phyloP scores from a whole-genome alignment of 2,888 invertebrate genomes.

The Xanthorhoe spadicearia region DNA sequence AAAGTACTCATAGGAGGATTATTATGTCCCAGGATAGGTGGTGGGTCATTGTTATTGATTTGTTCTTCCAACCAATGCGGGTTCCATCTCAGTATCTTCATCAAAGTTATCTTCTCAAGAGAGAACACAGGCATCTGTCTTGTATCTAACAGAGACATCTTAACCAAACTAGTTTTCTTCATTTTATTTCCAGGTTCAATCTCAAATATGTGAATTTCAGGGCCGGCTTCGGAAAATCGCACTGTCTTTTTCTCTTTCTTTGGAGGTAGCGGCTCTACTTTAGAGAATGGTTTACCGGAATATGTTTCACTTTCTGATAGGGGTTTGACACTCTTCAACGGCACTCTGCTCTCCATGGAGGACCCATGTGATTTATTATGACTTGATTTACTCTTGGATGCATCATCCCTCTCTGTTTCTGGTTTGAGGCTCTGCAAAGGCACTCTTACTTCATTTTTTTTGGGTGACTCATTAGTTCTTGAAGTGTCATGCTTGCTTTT shows the following conservation, averaged over 20 bases:
- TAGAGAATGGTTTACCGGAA: slow-evolving; percentile 65
- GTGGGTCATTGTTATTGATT: slow-evolving; percentile 73
- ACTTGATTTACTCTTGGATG: slow-evolving; percentile 34
- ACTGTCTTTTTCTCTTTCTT: slow-evolving; percentile 65
- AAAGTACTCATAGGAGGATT: slow-evolving; percentile 81
- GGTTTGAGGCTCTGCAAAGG: slow-evolving; percentile 61
- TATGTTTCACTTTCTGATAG: slow-evolving; percentile 55
- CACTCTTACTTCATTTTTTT: slow-evolving; percentile 39
- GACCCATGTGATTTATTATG: slow-evolving; percentile 22
- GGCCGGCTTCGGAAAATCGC: slow-evolving; percentile 61
- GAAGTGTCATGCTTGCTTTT: slow-evolving; percentile 24
- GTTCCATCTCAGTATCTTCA: slow-evolving; percentile 87
- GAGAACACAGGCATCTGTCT: slow-evolving; percentile 66
- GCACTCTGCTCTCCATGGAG: slow-evolving; percentile 50
- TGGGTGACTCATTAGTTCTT: slow-evolving; percentile 43
- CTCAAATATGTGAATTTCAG: slow-evolving; percentile 62
- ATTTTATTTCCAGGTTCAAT: slow-evolving; percentile 73
- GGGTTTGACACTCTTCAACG: slow-evolving; percentile 62
- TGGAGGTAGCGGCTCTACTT: slow-evolving; percentile 60
- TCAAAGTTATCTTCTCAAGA: slow-evolving; percentile 76
- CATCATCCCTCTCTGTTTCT: slow-evolving; percentile 53
- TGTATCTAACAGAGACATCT: slow-evolving; percentile 59
- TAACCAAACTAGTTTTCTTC: slow-evolving; percentile 68
- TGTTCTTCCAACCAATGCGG: slow-evolving; percentile 87
- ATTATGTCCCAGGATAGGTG: slow-evolving; percentile 81